These are phyloP conservation scores for Atlantisia rogersi DNA, from an alignment of 2,113 vertebrate genomes.

Conservation along the genomic window DNA sequence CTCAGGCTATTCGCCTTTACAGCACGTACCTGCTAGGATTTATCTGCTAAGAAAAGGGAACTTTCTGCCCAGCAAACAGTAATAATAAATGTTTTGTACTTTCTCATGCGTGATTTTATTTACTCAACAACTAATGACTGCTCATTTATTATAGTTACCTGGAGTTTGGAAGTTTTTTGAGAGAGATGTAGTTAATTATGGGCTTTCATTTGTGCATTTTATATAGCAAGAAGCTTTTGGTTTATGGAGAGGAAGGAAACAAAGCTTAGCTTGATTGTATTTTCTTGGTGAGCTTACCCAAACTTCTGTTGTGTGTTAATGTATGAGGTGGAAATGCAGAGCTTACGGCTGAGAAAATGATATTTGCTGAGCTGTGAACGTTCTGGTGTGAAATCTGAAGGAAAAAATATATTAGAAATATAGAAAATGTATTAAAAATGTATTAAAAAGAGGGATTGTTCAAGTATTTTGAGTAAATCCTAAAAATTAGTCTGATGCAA, in stretches of 20 bases:
- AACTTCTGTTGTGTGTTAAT: not conserved
- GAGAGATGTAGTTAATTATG: conserved; percentile 14
- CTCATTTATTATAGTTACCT: conserved; percentile 43
- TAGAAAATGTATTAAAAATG: not conserved
- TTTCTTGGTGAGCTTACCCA: not conserved
- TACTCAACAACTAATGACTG: conserved; percentile 24
- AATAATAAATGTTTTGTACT: conserved; percentile 15
- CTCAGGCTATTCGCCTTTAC: conserved; percentile 14
- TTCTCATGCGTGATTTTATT: conserved; percentile 11
- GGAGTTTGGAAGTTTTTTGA: conserved; percentile 21
- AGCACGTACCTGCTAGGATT: conserved; percentile 35
- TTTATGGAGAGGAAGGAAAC: conserved; percentile 1
- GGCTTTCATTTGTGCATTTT: conserved; percentile 33
- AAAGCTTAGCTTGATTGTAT: not conserved
- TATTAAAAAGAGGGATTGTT: not conserved
- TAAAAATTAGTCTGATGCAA: not conserved
- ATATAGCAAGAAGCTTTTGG: not conserved
- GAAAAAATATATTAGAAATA: not conserved
- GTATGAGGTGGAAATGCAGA: not conserved
- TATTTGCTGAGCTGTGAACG: not conserved
- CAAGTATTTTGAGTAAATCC: not conserved
- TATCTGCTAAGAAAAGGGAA: conserved; percentile 18
- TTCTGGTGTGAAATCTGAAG: not conserved
- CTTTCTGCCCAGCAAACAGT: not conserved
- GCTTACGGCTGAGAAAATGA: not conserved